Percentiles rank a stretch among this genome's conserved stretches.
These are phyloP conservation scores for Leucophenga varia DNA, from an alignment of 1,140 invertebrate species.

Conservation along the genomic window DNA sequence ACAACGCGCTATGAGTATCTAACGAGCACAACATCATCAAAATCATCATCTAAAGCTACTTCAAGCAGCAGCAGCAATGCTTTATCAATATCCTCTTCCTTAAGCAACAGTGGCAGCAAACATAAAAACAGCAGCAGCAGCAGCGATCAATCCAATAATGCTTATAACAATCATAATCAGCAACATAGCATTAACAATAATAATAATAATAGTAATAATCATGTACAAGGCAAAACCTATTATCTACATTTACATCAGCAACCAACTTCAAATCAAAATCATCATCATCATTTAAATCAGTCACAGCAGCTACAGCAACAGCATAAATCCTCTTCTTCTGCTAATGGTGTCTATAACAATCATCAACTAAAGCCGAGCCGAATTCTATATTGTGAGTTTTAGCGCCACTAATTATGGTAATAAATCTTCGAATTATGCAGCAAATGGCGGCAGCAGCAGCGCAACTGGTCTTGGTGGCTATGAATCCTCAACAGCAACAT, in stretches of 20 bases:
- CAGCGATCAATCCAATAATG: too few relatives aligned
- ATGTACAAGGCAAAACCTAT: too few relatives aligned
- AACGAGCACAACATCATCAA: not conserved
- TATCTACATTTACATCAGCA: conserved; percentile 9
- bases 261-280: not conserved
- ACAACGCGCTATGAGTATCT: conserved; percentile 43
- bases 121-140: conserved; percentile 21
- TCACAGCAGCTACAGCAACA: not conserved
- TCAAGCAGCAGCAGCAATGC: conserved; percentile 18
- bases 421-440: too few relatives aligned
- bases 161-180: conserved; percentile 26
- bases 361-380: too few relatives aligned
- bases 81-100: too few relatives aligned
- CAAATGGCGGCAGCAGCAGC: conserved; percentile 25
- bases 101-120: conserved; percentile 7
- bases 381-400: too few relatives aligned
- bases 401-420: not conserved
- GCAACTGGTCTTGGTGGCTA: conserved; percentile 21
- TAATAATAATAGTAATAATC: too few relatives aligned
- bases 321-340: too few relatives aligned
- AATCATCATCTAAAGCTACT: conserved; percentile 16
- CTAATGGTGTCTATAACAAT: too few relatives aligned
- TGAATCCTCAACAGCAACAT: conserved; percentile 32
- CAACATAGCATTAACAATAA: conserved; percentile 24
- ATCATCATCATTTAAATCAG: not conserved